Base-by-base conservation (phyloP, 2,888 invertebrate genomes). In the Carterocephalus palaemon region DNA sequence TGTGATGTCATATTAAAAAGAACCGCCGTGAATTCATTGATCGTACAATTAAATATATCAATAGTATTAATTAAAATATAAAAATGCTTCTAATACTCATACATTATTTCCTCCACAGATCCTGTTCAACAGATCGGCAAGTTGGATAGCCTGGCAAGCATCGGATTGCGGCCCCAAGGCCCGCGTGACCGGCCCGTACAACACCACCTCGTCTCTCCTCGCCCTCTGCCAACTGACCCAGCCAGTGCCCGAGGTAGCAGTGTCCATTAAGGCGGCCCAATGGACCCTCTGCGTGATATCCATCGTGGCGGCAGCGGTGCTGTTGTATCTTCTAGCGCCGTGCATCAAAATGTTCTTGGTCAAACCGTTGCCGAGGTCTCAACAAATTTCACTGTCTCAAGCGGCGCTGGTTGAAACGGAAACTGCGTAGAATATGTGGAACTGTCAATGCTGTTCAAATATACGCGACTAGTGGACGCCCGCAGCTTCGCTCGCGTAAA, bases 81-180 rank as follows among this genome's bases (percentile, higher is more conserved):
- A n/a, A n/a, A n/a, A n/a, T n/a, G n/a, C n/a, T n/a, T n/a, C n/a
- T n/a, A 3, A 23, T 36, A 2, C 10, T 40, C 10, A n/a, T 26
- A 26, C 9, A 8, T 24, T 34, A 9, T 9, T 42, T 31, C 16
- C 3, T 45, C 74, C 70, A 0, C 73, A 85, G 84, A 76, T 87
- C 1, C 39, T 79, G 36, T 88, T 88, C 65, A 88, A 88, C 55
- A 71, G 83, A 49, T 80, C 87, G 13, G 76, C 74, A 7, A 75
- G 78, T 41, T 84, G 82, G 72, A 82, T 88, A 10, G 81, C 85
- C 19, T 88, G 79, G 62, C 67, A 71, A 34, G 66, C 73, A 0
- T 80, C 88, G 0, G 64, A 67, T 22, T 88, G 88, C 42, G 88
- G 88, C 0, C 69, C 83, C 0, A 61, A 71, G 5, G 67, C 81